Percentiles rank a stretch among this genome's conserved stretches.
phyloP scores from a whole-genome alignment of 2,888 invertebrate species.

The Electrophaes corylata region DNA sequence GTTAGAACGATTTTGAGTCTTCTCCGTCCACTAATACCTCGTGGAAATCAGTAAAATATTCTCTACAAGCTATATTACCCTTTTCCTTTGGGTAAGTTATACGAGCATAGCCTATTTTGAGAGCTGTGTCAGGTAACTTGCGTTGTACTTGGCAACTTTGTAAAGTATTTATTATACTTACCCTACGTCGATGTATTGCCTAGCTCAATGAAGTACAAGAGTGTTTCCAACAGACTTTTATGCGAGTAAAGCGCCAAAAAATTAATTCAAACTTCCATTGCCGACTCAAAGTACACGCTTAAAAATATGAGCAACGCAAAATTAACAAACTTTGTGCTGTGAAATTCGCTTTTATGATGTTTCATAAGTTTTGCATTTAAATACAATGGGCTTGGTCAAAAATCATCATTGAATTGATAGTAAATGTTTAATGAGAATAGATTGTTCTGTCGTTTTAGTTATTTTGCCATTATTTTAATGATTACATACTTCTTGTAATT shows the following conservation, averaged over 20 bases:
- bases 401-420: constrained; percentile 30
- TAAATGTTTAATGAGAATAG: constrained; percentile 9
- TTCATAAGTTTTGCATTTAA: constrained; percentile 44
- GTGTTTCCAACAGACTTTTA: constrained; percentile 17
- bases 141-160: too few relatives aligned
- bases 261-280: constrained; percentile 32
- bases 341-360: constrained; percentile 51
- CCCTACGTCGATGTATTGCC: too few relatives aligned
- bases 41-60: too few relatives aligned
- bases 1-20: too few relatives aligned
- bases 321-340: constrained; percentile 53
- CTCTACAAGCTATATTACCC: too few relatives aligned
- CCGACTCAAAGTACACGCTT: constrained; percentile 36
- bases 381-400: constrained; percentile 32
- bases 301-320: constrained; percentile 46
- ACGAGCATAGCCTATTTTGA: too few relatives aligned
- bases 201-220: neutral
- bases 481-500: too few relatives aligned
- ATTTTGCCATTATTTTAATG: neutral
- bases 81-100: too few relatives aligned
- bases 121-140: too few relatives aligned
- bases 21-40: too few relatives aligned
- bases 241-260: constrained; percentile 24
- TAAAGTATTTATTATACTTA: too few relatives aligned
- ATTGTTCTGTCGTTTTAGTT: neutral